Base-by-base conservation (phyloP, 2,888 invertebrate species). In the Morpho achilles region DNA sequence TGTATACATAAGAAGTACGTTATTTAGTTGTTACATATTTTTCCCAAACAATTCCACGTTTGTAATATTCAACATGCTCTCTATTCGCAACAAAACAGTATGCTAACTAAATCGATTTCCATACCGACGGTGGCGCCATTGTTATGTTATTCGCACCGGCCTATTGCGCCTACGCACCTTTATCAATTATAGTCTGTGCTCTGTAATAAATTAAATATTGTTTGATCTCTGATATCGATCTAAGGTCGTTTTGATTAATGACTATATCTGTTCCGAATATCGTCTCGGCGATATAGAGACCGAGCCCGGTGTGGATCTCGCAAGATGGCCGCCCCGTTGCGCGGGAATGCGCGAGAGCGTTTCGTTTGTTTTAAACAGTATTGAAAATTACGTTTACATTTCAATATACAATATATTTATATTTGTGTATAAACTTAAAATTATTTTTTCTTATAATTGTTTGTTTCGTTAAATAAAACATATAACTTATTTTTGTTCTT, bases 141-240 rank as follows among this genome's bases (percentile, higher is more conserved):
- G 80, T 84, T 73, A 72, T 76, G 40, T 75, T 79, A 81, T 84
- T 82, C 77, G 82, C 85, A 76, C 79, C 77, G 74, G 72, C 69
- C 69, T 74, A 67, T 69, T 76, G 79, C 84, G 77, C 87, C 88
- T 80, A 89, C 89, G 82, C 86, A 80, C 68, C 72, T 75, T 79
- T 82, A 85, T 85, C 84, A 87, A 84, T 87, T 87, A 87, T 81
- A 65, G 70, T 69, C 73, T 48, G 69, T 69, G 74, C 75, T 72
- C 70, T 70, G 75, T 83, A 78, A 87, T 87, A 87, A 83, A 87
- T 87, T 85, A 85, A 86, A 86, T 81, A 84, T 76, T 84, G 84
- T 85, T 85, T 84, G 79, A 84, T 82, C 81, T 67, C 65, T 65
- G 87, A 86, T 87, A 84, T 78, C 75, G 77, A 84, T 84, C 83